Evolutionary conservation across 1,140 invertebrate genomes (phyloP).

Genomic region (Trachymyrmex septentrionalis): DNA sequence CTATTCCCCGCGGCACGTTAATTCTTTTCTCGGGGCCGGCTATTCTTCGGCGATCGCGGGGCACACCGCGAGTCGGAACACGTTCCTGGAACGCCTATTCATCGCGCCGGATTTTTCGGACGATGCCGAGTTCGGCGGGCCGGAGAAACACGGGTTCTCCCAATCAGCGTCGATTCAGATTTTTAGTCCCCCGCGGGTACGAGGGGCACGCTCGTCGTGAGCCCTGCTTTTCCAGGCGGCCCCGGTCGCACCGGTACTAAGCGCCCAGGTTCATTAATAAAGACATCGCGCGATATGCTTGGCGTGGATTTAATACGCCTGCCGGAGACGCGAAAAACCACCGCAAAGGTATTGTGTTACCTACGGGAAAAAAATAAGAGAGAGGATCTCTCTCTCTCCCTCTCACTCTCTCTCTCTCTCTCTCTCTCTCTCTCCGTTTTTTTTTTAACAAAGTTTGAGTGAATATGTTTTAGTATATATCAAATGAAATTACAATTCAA

Average conservation of each 20-base stretch:
- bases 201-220: conserved; percentile 22
- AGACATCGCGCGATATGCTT: conserved; percentile 75
- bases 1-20: conserved; percentile 55
- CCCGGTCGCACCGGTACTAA: neutral
- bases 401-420: too few relatives aligned
- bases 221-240: conserved; percentile 68
- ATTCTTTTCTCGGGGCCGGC: conserved; percentile 63
- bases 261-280: conserved; percentile 4
- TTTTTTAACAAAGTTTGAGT: too few relatives aligned
- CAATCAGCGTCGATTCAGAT: conserved; percentile 82
- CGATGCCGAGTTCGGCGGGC: conserved; percentile 68
- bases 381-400: too few relatives aligned
- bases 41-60: conserved; percentile 62
- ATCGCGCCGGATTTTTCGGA: conserved; percentile 77
- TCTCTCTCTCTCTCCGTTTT: neutral
- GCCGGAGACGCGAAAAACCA: conserved; percentile 42
- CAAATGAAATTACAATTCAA: neutral
- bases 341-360: conserved; percentile 18
- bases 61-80: conserved; percentile 68
- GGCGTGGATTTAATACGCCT: conserved; percentile 15
- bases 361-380: neutral
- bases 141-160: conserved; percentile 73
- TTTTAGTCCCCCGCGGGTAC: conserved; percentile 66
- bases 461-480: neutral
- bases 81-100: conserved; percentile 80